Percentiles rank a stretch among this genome's conserved stretches.
Conservation (phyloP, 2,888 invertebrate species). For the Chrysodeixis includens region DNA sequence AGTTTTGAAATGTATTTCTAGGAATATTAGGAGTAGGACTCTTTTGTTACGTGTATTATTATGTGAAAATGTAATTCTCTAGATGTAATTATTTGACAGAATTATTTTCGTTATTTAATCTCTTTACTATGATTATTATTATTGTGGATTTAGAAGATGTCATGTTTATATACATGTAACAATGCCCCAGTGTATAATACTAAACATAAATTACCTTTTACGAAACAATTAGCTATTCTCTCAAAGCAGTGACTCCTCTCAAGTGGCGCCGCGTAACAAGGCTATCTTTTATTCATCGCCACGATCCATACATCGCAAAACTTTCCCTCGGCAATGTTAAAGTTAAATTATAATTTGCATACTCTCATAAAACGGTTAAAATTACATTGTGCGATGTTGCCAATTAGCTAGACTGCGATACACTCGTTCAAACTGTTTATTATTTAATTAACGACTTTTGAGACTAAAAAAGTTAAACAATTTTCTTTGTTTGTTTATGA, state of each 20-base stretch:
- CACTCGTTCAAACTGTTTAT: constrained; percentile 32
- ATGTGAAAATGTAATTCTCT: too few relatives aligned
- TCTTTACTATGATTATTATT: too few relatives aligned
- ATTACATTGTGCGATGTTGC: constrained; percentile 41
- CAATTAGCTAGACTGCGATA: constrained; percentile 35
- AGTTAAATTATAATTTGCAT: constrained; percentile 58
- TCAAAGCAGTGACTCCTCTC: background rate
- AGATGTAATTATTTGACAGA: too few relatives aligned
- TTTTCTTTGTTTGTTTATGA: background rate
- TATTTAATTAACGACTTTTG: constrained; percentile 26
- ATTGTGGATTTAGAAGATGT: too few relatives aligned
- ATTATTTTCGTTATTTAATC: too few relatives aligned
- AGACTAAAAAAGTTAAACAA: background rate
- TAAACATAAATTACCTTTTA: background rate
- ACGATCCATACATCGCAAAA: constrained; percentile 28
- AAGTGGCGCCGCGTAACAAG: constrained; percentile 17
- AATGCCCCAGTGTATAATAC: too few relatives aligned
- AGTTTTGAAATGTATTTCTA: background rate
- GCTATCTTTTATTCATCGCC: constrained; percentile 35
- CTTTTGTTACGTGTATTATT: background rate
- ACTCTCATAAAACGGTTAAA: constrained; percentile 51
- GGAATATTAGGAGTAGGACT: background rate
- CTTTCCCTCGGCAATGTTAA: constrained; percentile 44
- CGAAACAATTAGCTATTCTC: background rate
- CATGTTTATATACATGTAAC: too few relatives aligned